Conservation (phyloP, 1,140 invertebrate genomes). For the Bombus turneri region DNA sequence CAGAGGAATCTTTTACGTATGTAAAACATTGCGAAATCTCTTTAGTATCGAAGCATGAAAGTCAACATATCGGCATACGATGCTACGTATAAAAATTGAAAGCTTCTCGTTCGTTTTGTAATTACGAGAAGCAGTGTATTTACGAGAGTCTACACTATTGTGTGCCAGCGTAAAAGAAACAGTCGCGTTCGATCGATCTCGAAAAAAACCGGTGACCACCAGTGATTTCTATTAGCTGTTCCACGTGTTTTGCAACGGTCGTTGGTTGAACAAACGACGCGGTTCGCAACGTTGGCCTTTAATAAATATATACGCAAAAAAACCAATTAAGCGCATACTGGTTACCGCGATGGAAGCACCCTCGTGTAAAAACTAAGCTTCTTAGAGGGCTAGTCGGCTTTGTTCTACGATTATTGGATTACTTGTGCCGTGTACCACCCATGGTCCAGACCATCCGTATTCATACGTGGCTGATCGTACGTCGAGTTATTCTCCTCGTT, state of each 20-base stretch:
- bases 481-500: constrained; percentile 25
- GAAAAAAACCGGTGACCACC: background rate
- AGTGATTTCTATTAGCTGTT: background rate
- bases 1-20: too few relatives aligned
- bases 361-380: constrained; percentile 65
- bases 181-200: background rate
- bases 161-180: background rate
- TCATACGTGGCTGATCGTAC: constrained; percentile 23
- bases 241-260: background rate
- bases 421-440: constrained; percentile 46
- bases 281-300: background rate
- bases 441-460: background rate
- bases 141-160: too few relatives aligned
- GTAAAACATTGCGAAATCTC: too few relatives aligned
- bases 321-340: constrained; percentile 32
- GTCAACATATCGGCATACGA: too few relatives aligned
- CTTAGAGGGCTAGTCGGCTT: constrained; percentile 65
- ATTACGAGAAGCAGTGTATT: background rate
- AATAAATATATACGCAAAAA: constrained; percentile 12
- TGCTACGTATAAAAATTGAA: background rate
- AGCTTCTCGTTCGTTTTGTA: background rate
- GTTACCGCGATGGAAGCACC: constrained; percentile 51
- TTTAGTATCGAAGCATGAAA: too few relatives aligned
- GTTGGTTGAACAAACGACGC: background rate
- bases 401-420: constrained; percentile 68